phyloP scores from a whole-genome alignment of 2,797 vertebrate genomes.

The Dermochelys coriacea region DNA sequence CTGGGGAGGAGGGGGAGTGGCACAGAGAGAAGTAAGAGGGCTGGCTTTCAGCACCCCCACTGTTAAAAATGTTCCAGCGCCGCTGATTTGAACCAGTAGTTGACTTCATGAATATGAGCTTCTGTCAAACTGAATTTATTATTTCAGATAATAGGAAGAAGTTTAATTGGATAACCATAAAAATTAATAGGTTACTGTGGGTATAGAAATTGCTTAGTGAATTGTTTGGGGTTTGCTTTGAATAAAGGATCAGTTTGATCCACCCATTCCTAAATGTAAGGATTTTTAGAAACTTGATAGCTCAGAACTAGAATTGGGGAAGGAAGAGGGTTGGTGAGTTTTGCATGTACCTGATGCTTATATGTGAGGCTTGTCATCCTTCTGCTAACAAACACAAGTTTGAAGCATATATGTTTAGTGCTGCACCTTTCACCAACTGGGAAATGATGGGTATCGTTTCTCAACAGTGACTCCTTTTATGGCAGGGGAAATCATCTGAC shows the following conservation, averaged over 20 bases:
- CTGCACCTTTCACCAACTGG: not conserved
- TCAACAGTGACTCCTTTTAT: not conserved
- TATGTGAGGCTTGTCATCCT: not conserved
- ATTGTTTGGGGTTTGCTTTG: not conserved
- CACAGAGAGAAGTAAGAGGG: too few species aligned
- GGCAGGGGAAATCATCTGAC: not conserved
- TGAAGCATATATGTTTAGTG: constrained; percentile 10
- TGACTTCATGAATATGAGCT: not conserved
- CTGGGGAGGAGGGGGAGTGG: too few species aligned
- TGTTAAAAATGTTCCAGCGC: too few species aligned
- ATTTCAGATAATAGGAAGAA: not conserved
- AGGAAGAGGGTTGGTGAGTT: not conserved
- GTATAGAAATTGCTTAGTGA: fast-evolving
- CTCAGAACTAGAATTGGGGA: not conserved
- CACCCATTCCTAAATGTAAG: fast-evolving
- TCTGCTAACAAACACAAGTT: not conserved
- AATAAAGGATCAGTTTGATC: not conserved
- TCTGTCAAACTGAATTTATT: fast-evolving
- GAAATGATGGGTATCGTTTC: not conserved
- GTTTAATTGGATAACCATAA: not conserved
- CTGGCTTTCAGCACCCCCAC: too few species aligned
- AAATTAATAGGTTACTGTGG: fast-evolving
- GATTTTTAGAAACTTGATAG: not conserved
- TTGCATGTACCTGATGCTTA: not conserved
- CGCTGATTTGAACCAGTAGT: not conserved